Percentiles rank a stretch among this genome's conserved stretches.
phyloP scores from a whole-genome alignment of 2,113 vertebrate genomes.

The Semnopithecus entellus region DNA sequence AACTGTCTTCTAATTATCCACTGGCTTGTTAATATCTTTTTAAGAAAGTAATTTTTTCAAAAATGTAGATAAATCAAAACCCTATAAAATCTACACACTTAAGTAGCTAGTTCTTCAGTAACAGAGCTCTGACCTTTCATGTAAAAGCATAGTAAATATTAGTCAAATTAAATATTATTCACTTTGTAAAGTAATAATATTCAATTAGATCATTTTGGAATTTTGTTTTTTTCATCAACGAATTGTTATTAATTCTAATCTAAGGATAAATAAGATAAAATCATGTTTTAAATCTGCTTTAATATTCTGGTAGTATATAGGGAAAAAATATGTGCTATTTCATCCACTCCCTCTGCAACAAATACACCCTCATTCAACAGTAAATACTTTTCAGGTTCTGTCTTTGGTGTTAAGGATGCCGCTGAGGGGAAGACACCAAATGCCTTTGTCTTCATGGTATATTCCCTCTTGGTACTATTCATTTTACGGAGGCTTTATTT shows the following conservation, averaged over 20 bases:
- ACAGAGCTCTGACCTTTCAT: neutral
- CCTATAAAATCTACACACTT: neutral
- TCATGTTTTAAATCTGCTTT: neutral
- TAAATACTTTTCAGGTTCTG: neutral
- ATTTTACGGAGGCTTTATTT: neutral
- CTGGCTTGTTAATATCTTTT: neutral
- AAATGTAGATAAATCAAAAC: neutral
- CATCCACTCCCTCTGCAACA: neutral
- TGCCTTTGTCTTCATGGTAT: neutral
- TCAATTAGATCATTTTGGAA: neutral
- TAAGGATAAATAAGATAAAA: conserved; percentile 4
- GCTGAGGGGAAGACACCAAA: neutral
- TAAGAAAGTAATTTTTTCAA: neutral
- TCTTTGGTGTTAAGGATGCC: neutral
- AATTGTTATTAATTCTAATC: neutral
- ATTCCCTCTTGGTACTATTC: neutral
- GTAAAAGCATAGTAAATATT: neutral
- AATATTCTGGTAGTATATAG: neutral
- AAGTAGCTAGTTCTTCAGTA: neutral
- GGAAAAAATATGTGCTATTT: neutral
- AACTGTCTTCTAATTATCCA: neutral
- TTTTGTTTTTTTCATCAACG: neutral
- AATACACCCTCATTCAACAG: neutral
- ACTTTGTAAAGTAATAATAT: neutral
- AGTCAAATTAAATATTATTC: neutral